Base-by-base conservation (phyloP, 2,113 vertebrate genomes). In the Perca schrenkii region DNA sequence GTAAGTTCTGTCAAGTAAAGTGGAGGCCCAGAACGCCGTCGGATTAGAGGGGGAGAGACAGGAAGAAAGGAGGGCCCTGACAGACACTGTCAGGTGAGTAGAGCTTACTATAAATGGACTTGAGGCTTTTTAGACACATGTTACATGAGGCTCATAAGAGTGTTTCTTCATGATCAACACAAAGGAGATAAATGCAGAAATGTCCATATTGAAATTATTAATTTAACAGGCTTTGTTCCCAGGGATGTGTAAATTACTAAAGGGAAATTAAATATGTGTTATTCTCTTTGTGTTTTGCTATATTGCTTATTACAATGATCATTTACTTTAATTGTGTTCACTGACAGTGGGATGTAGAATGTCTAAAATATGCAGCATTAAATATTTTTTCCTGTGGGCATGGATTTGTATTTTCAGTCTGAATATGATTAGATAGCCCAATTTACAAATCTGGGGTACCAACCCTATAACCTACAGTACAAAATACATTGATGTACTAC, bases 1-100 rank as follows among this genome's bases (percentile, higher is more conserved):
- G 89, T 93, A 89, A 65, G 83, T 82, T 86, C 89, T 91, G 89
- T 88, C 83, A 80, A 90, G 86, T 87, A 74, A 87, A 92, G 91
- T 86, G 85, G 87, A 71, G 86, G 89, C 85, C 85, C 79, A 47
- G 83, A 31, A 80, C 81, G 67, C 68, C 13, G 80, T 64, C 49
- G 91, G 90, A 92, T 93, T 93, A 93, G 84, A 81, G 68, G 67
- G 87, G 71, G 40, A 60, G 79, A 75, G 84, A 13, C 72, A 25
- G 73, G 71, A 43, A 79, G 71, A 79, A 85, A 82, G 64, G 17
- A 78, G 46, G 79, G 89, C 82, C 81, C 54, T 85, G 79, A 80
- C 80, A 86, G 62, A 65, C 77, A 84, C 88, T 82, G 83, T 88
- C 84, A 91, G 92, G 88, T 89, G 85, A 90, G 86, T 83, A 62